These are phyloP conservation scores for Amphiura filiformis DNA, from an alignment of 35 echinoderm and acorn worm genomes.

Conservation along the genomic window DNA sequence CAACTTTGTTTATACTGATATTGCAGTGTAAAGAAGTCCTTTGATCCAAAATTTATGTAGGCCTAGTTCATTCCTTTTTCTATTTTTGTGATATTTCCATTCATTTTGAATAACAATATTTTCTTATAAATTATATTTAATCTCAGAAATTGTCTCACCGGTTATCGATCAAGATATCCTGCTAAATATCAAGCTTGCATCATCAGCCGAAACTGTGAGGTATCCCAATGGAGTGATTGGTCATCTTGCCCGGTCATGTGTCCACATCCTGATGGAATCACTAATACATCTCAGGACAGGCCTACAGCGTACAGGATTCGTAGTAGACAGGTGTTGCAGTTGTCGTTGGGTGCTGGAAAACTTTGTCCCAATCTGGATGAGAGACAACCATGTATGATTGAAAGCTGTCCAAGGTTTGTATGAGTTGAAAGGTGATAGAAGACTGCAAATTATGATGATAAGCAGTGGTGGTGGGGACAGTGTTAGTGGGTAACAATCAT, in stretches of 20 bases:
- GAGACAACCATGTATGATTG: constrained; percentile 18
- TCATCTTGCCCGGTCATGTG: constrained; percentile 69
- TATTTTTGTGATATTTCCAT: no score
- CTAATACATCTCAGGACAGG: no score
- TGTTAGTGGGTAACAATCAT: no score
- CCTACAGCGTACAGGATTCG: constrained; percentile 23
- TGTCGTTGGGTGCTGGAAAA: constrained; percentile 30
- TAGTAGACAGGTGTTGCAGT: constrained; percentile 20
- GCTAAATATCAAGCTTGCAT: constrained; percentile 58
- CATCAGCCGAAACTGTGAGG: constrained; percentile 51
- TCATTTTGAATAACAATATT: background rate
- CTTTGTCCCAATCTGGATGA: constrained; percentile 51
- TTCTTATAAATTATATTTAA: background rate
- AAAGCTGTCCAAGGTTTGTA: background rate
- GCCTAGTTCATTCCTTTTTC: no score
- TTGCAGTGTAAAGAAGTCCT: no score
- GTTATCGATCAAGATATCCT: constrained; percentile 5
- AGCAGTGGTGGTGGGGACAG: no score
- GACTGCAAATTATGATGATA: no score
- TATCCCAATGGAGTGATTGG: constrained; percentile 70
- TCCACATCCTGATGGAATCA: background rate
- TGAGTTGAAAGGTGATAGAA: no score
- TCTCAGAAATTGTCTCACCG: background rate
- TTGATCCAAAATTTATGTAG: no score
- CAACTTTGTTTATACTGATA: no score